phyloP scores from a whole-genome alignment of 2,797 vertebrate genomes.

The Falco biarmicus region DNA sequence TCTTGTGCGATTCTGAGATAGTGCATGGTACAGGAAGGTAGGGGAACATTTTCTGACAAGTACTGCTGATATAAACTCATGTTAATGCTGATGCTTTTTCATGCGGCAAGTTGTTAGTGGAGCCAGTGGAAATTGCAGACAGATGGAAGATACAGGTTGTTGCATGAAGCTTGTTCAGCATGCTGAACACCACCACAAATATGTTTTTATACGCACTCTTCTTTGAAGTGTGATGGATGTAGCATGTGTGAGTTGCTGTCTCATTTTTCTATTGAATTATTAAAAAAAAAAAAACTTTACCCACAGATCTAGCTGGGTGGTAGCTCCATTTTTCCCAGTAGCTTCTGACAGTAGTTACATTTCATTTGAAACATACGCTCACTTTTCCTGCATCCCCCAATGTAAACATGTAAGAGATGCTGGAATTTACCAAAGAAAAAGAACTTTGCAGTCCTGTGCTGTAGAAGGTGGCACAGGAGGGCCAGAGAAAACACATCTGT shows the following conservation, averaged over 20 bases:
- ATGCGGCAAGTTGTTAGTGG: conserved; percentile 14
- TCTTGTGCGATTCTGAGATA: not conserved
- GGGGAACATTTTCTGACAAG: conserved; percentile 15
- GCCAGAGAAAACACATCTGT: conserved; percentile 50
- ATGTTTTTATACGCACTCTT: conserved; percentile 1
- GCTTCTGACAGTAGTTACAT: conserved; percentile 58
- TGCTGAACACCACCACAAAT: conserved; percentile 39
- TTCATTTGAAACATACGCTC: conserved; percentile 64
- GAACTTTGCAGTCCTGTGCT: conserved; percentile 12
- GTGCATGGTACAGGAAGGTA: not conserved
- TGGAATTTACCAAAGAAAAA: conserved; percentile 49
- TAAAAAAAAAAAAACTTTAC: conserved; percentile 1
- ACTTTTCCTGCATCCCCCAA: conserved; percentile 46
- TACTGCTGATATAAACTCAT: conserved; percentile 23
- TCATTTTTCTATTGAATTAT: conserved; percentile 65
- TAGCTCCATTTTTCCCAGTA: conserved; percentile 49
- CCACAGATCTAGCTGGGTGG: conserved; percentile 49
- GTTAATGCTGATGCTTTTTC: conserved; percentile 27
- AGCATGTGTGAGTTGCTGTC: conserved; percentile 48
- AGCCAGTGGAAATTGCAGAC: conserved; percentile 48
- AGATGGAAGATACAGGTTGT: conserved; percentile 64
- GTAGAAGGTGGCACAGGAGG: conserved; percentile 1
- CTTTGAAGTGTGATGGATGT: conserved; percentile 56
- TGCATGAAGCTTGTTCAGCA: conserved; percentile 34
- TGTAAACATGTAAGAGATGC: conserved; percentile 42